Percentiles rank a stretch among this genome's conserved stretches.
Conservation (phyloP, 37 sponge, comb jelly and placozoan species). For the Agelas oroides region DNA sequence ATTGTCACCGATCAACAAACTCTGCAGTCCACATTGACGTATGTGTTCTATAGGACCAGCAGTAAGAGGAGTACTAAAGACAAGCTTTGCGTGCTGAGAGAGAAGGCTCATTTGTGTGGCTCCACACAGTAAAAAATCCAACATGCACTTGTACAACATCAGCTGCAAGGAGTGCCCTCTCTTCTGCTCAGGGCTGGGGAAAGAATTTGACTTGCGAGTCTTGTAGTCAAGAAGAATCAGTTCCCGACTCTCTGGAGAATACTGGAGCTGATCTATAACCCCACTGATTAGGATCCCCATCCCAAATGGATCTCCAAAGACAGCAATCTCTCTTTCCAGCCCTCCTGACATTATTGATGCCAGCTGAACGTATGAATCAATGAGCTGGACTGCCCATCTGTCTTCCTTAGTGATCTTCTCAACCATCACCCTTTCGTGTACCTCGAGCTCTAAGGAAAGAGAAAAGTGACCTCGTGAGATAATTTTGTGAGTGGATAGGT, state of each 20-base stretch:
- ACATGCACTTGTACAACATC: conserved; percentile 61
- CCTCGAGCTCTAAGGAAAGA: conserved; percentile 39
- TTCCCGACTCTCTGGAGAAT: not conserved
- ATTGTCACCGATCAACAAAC: not conserved
- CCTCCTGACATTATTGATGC: conserved; percentile 11
- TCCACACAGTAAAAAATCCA: conserved; percentile 39
- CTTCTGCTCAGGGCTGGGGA: conserved; percentile 35
- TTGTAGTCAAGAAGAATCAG: conserved; percentile 46
- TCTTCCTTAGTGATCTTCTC: conserved; percentile 51
- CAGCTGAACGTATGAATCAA: conserved; percentile 57
- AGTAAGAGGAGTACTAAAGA: not conserved
- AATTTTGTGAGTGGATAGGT: no score
- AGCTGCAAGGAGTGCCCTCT: conserved; percentile 35
- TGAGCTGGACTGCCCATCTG: conserved; percentile 41
- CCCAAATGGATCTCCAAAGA: conserved; percentile 45
- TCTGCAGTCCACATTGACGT: not conserved
- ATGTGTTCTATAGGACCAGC: conserved; percentile 23
- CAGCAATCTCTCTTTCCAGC: conserved; percentile 46
- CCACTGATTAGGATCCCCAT: conserved; percentile 34
- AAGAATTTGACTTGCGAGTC: conserved; percentile 29
- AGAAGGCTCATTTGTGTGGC: conserved; percentile 8
- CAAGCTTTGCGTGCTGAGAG: conserved; percentile 19
- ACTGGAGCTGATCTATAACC: conserved; percentile 62
- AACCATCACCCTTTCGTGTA: conserved; percentile 21
- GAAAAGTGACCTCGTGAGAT: not conserved